phyloP scores from a whole-genome alignment of 2,113 vertebrate species.

The Menidia beryllina region DNA sequence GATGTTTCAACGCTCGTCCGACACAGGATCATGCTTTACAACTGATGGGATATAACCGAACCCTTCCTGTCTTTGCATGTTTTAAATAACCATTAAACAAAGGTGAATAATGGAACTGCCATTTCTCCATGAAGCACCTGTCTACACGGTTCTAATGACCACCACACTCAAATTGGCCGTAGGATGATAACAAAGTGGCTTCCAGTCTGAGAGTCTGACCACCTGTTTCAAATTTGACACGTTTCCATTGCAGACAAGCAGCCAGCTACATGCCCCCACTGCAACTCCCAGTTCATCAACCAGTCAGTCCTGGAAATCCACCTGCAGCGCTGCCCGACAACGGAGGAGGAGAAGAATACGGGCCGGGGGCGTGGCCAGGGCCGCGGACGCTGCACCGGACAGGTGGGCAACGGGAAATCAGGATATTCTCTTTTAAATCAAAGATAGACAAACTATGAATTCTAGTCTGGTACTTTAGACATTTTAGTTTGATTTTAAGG shows the following conservation, averaged over 20 bases:
- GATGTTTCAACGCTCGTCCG: slow-evolving; percentile 8
- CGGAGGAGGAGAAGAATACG: slow-evolving; percentile 74
- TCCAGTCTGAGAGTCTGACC: background rate
- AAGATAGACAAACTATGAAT: background rate
- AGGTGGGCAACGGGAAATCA: slow-evolving; percentile 55
- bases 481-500: background rate
- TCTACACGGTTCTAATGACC: background rate
- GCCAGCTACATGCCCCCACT: slow-evolving; percentile 85
- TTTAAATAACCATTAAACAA: slow-evolving; percentile 6
- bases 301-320: slow-evolving; percentile 86
- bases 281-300: slow-evolving; percentile 86
- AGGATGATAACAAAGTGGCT: slow-evolving; percentile 21
- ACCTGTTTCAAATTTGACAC: slow-evolving; percentile 20
- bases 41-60: background rate
- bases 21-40: background rate
- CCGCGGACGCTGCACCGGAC: slow-evolving; percentile 79
- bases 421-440: background rate
- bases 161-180: slow-evolving; percentile 3
- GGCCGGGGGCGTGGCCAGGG: slow-evolving; percentile 80
- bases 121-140: slow-evolving; percentile 7
- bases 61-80: background rate
- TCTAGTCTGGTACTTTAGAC: background rate
- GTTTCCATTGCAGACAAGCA: slow-evolving; percentile 79
- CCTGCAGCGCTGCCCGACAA: slow-evolving; percentile 82
- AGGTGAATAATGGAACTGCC: background rate